Evolutionary conservation across 2,888 invertebrate genomes (phyloP), one percentile per base, ranked within the genome.

Genomic region (Cynaeus angustus): DNA sequence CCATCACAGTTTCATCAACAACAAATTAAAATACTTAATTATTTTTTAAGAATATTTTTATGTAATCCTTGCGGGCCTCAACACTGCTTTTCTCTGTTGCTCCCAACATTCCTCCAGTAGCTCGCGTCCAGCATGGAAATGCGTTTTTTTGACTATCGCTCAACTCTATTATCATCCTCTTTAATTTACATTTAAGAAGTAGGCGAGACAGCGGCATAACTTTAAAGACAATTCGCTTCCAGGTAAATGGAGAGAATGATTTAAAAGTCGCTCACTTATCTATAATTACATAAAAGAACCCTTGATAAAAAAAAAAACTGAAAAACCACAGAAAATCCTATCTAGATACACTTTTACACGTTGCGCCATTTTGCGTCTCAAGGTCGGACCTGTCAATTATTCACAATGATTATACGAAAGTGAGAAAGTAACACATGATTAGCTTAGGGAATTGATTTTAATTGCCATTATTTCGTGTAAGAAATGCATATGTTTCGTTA

Each of bases 151-250:
- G 21, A 21, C 21, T 21, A 41, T 41, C 12, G 6, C 41, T 12
- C 28, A 10, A 26, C 43, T 56, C 46, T 45, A 58, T 45, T 21
- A 61, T 30, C 48, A 38, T 28, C 14, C 30, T 61, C 8, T 9
- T 33, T 52, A 52, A 62, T 50, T 50, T 52, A 50, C 7, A 62
- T 62, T 62, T 41, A 52, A 37, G 37, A 14, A 61, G 61, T 48
- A 48, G 61, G 46, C 30, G 52, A 21, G 38, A 48, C 50, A 10
- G 16, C 62, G 50, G 52, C 33, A 16, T 26, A 16, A 41, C 52
- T 38, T 62, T 62, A 12, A 62, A 41, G 61, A 48, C 26, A 28
- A 33, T 41, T 37, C 48, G 62, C 62, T 62, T 50, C 38, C 41
- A 62, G 52, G 62, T 52, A 61, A 62, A 52, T 48, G 38, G 46